Evolutionary conservation across 2,113 vertebrate genomes (phyloP).

Genomic region (Clarias gariepinus): DNA sequence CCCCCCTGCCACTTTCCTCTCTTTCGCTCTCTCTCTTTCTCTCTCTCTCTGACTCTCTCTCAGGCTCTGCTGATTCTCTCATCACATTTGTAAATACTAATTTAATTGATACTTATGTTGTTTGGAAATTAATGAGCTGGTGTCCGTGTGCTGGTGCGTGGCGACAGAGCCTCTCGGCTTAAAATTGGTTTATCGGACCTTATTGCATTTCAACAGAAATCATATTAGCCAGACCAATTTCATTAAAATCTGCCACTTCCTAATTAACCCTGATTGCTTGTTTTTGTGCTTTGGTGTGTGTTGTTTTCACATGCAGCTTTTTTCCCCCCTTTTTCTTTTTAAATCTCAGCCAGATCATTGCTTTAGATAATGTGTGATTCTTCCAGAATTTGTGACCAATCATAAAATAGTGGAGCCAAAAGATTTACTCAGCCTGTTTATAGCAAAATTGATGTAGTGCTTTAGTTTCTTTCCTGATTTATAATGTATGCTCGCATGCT

Average conservation of each 20-base stretch:
- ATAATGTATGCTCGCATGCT: not conserved
- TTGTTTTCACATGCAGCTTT: not conserved
- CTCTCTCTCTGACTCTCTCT: not conserved
- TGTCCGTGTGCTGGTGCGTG: conserved; percentile 62
- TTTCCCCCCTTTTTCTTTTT: not conserved
- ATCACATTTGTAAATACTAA: conserved; percentile 69
- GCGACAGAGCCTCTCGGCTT: conserved; percentile 54
- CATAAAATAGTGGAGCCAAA: not conserved
- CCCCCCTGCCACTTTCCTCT: not conserved
- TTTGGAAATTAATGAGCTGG: conserved; percentile 70
- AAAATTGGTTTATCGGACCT: conserved; percentile 65
- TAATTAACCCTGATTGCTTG: conserved; percentile 61
- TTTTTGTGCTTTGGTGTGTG: conserved; percentile 15
- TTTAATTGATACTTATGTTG: conserved; percentile 67
- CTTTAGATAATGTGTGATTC: not conserved
- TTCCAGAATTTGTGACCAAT: not conserved
- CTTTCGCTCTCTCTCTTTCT: not conserved
- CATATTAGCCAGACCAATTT: conserved; percentile 69
- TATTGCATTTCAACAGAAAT: conserved; percentile 63
- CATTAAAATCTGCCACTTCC: conserved; percentile 66
- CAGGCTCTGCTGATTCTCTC: conserved; percentile 42
- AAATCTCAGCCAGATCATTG: not conserved
- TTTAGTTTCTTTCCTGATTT: conserved; percentile 14
- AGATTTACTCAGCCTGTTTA: conserved; percentile 9
- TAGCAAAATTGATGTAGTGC: not conserved